Evolutionary conservation across 35 echinoderm and acorn worm species (phyloP), one percentile per base, ranked within the genome.

Genomic region (Lytechinus pictus): DNA sequence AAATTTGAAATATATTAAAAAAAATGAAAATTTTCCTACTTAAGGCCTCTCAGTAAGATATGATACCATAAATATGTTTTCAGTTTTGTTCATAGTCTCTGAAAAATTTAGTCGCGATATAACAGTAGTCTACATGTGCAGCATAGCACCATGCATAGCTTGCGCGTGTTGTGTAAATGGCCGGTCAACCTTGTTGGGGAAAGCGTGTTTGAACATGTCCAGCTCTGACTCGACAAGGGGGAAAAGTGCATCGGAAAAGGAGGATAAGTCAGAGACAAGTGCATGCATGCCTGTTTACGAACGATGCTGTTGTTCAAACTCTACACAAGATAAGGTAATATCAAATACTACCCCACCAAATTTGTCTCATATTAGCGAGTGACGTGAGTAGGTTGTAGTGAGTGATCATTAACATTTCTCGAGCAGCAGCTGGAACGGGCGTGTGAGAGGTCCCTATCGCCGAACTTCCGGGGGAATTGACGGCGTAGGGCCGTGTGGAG

Each of bases 151-250:
- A n/a, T n/a, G n/a, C n/a, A n/a, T n/a, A 7, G 56, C 13, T 13
- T 79, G 21, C 24, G 16, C 7, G n/a, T 24, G 19, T 24, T 58
- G 13, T 79, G 66, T 24, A 79, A 79, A 24, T 79, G 19, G 66
- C 66, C 19, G 66, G 66, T 79, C 66, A 79, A 79, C 66, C 66
- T 79, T 79, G 66, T 79, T 7, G 19, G 66, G 66, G 66, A 79
- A 54, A 90, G 88, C 88, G 11, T 90, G 88, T 90, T 90, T 90
- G 88, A 90, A 90, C 88, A 90, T 90, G 88, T 90, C 88, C 88
- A 90, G 52, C 27, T 21, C 29, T 44, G 28, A 90, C 88, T 90
- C 29, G 11, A 90, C 29, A 52, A 54, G 9, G 88, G 88, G 52
- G 88, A 90, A 90, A 90, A 90, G 88, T 90, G 52, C 88, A 44